Conservation (phyloP, 1,140 invertebrate species). For the Atta colombica region DNA sequence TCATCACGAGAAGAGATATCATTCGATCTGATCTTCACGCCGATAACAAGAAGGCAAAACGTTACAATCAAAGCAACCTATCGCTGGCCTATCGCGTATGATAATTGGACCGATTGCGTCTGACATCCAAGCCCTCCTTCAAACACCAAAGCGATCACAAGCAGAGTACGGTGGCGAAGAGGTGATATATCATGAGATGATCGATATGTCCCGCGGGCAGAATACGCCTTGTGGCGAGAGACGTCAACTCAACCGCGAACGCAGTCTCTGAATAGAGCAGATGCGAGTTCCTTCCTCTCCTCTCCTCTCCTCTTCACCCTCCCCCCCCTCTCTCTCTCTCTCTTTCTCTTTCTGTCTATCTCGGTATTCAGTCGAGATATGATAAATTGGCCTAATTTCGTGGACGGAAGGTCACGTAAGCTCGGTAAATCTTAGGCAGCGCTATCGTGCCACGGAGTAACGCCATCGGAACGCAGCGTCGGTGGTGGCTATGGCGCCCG, state of each 20-base stretch:
- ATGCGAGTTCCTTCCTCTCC: background rate
- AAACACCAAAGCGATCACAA: constrained; percentile 20
- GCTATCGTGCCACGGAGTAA: constrained; percentile 50
- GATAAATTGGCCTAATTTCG: constrained; percentile 84
- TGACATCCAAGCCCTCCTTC: constrained; percentile 43
- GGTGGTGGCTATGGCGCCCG: constrained; percentile 17
- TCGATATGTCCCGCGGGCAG: constrained; percentile 57
- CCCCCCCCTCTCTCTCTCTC: background rate
- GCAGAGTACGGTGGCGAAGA: constrained; percentile 19
- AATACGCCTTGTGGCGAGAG: constrained; percentile 47
- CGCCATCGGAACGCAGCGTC: constrained; percentile 48
- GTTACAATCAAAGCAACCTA: constrained; percentile 24
- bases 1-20: background rate
- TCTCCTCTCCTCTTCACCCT: background rate
- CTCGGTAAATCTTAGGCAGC: constrained; percentile 80
- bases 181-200: constrained; percentile 55
- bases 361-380: constrained; percentile 71
- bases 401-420: constrained; percentile 80
- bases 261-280: constrained; percentile 61
- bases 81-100: constrained; percentile 41
- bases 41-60: constrained; percentile 27
- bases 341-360: constrained; percentile 2
- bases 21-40: background rate
- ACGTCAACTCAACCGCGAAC: constrained; percentile 60
- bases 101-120: constrained; percentile 63